Evolutionary conservation across 2,113 vertebrate genomes (phyloP).

Genomic region (Peromyscus polionotus): DNA sequence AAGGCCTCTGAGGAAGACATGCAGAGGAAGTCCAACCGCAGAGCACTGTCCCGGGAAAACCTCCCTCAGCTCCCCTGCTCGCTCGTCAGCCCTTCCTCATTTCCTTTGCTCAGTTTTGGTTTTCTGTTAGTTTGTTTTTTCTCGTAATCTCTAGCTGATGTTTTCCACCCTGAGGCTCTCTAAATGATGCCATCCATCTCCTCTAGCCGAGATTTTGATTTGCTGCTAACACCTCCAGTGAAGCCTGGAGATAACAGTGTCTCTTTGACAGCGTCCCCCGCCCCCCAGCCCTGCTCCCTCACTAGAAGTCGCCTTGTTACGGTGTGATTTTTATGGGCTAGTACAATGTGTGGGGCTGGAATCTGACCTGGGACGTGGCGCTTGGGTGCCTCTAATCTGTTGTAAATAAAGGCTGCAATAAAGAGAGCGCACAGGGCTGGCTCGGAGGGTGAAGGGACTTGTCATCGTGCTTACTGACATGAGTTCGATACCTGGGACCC

Average conservation of each 20-base stretch:
- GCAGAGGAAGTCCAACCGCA: not conserved
- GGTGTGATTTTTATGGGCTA: constrained; percentile 29
- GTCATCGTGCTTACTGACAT: too few species aligned
- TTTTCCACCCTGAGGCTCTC: not conserved
- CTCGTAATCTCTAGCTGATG: constrained; percentile 42
- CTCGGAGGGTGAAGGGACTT: not conserved
- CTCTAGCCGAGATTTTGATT: constrained; percentile 10
- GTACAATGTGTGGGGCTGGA: not conserved
- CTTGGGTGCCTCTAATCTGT: not conserved
- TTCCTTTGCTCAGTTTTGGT: constrained; percentile 21
- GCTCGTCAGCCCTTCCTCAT: not conserved
- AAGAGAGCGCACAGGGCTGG: not conserved
- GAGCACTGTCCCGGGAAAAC: not conserved
- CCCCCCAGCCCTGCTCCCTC: not conserved
- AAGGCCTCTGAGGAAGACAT: not conserved
- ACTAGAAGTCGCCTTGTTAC: not conserved
- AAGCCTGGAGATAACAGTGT: constrained; percentile 25
- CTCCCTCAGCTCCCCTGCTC: not conserved
- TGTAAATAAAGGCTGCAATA: not conserved
- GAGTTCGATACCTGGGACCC: not conserved
- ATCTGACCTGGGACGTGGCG: constrained; percentile 29
- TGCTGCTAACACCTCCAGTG: not conserved
- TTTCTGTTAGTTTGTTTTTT: not conserved
- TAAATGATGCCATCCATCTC: not conserved
- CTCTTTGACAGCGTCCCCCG: not conserved